A percentile compares a stretch with the other conserved stretches of the same genome.
These are phyloP conservation scores for Lepas anatifera DNA, from an alignment of 2,888 invertebrate species.

Conservation along the genomic window DNA sequence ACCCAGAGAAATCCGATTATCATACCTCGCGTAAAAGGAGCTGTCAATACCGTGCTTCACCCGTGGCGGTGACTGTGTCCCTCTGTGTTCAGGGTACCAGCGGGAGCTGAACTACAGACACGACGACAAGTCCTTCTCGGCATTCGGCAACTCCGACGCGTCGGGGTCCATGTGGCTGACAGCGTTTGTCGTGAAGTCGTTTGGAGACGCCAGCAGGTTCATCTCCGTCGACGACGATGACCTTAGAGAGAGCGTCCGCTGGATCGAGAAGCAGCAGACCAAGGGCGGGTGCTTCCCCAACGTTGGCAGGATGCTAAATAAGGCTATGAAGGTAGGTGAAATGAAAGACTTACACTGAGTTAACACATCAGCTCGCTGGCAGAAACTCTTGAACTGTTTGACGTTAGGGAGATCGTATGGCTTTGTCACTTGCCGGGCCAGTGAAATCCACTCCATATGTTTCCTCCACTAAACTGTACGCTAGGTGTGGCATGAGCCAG, in stretches of 20 bases:
- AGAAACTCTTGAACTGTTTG: too few species aligned
- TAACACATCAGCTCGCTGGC: too few species aligned
- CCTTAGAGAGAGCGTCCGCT: constrained; percentile 39
- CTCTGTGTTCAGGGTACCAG: constrained; percentile 65
- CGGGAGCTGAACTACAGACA: constrained; percentile 62
- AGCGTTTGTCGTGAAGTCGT: constrained; percentile 57
- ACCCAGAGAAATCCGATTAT: too few species aligned
- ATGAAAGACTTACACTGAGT: too few species aligned
- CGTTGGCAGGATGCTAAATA: constrained; percentile 26
- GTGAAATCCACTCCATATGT: too few species aligned
- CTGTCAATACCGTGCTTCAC: too few species aligned
- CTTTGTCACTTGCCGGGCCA: too few species aligned
- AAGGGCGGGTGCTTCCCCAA: constrained; percentile 23
- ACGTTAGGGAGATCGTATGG: too few species aligned
- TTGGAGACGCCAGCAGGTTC: constrained; percentile 45
- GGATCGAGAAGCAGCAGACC: constrained; percentile 28
- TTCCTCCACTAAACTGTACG: too few species aligned
- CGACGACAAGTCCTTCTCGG: constrained; percentile 64
- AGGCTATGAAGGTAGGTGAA: constrained; percentile 26
- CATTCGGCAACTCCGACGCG: constrained; percentile 54
- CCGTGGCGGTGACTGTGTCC: too few species aligned
- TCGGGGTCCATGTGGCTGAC: constrained; percentile 63
- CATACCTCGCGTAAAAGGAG: too few species aligned
- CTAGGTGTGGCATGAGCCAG: too few species aligned
- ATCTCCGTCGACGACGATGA: constrained; percentile 43